Conservation (phyloP, 2,888 invertebrate species). For the Callimorpha dominula region DNA sequence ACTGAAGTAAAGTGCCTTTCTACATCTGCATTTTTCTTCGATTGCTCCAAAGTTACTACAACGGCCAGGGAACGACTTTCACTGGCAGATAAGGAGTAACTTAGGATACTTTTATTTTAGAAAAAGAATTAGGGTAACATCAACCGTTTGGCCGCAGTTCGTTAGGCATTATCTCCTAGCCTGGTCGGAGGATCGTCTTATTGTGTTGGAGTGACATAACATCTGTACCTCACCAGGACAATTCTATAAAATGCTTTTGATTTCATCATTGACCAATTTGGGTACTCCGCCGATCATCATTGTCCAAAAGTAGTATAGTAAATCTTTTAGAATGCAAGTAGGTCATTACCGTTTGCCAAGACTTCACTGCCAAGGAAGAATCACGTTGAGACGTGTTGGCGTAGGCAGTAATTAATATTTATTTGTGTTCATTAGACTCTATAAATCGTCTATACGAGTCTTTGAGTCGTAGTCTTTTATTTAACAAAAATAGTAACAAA, state of each 20-base stretch:
- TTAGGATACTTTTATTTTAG: too few relatives aligned
- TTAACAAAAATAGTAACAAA: neutral
- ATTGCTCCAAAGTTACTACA: too few relatives aligned
- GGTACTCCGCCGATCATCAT: neutral
- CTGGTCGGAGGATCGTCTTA: too few relatives aligned
- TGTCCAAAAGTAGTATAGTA: conserved; percentile 5
- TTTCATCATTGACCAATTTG: neutral
- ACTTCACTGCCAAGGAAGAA: conserved; percentile 77
- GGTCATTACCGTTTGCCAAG: conserved; percentile 77
- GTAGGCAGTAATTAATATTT: conserved; percentile 51
- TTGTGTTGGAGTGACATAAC: too few relatives aligned
- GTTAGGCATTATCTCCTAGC: too few relatives aligned
- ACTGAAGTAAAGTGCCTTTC: too few relatives aligned
- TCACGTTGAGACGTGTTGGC: conserved; percentile 58
- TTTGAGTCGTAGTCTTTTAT: neutral
- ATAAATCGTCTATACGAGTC: conserved; percentile 5
- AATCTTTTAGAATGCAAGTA: conserved; percentile 67
- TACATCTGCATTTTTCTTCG: too few relatives aligned
- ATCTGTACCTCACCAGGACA: too few relatives aligned
- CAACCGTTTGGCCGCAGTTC: too few relatives aligned
- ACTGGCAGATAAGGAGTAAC: too few relatives aligned
- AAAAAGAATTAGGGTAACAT: too few relatives aligned
- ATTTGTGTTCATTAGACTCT: conserved; percentile 34
- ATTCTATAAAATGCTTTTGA: neutral
- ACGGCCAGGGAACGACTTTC: too few relatives aligned